Conservation (phyloP, 2,113 vertebrate species). For the Aplodontia rufa region DNA sequence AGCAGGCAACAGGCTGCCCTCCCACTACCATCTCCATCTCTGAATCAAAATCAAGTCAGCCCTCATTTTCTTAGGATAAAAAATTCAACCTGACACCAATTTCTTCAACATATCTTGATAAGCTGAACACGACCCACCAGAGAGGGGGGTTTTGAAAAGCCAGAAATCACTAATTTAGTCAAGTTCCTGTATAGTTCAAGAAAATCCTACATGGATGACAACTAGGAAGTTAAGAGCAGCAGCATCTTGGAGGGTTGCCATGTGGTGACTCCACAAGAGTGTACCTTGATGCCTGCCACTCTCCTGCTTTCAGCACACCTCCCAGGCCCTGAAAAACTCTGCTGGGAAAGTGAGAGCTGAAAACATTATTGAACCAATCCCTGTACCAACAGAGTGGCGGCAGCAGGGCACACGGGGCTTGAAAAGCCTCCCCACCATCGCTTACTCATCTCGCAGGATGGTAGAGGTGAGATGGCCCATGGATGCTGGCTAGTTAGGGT, state of each 20-base stretch:
- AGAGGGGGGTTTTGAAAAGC: slow-evolving; percentile 19
- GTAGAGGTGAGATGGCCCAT: background rate
- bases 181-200: background rate
- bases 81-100: background rate
- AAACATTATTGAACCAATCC: background rate
- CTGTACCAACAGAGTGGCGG: background rate
- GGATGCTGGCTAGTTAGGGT: background rate
- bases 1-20: background rate
- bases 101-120: slow-evolving; percentile 27
- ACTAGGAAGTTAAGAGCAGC: background rate
- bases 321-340: background rate
- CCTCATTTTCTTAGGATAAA: background rate
- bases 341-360: background rate
- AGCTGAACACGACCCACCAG: slow-evolving; percentile 34
- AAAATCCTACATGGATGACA: slow-evolving; percentile 11
- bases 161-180: slow-evolving; percentile 57
- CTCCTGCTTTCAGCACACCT: background rate
- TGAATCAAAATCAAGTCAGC: slow-evolving; percentile 8
- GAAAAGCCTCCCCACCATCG: background rate
- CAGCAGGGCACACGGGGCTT: background rate
- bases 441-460: background rate
- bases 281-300: background rate
- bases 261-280: background rate
- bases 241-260: background rate
- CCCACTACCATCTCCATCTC: background rate